phyloP scores from a whole-genome alignment of 2,797 vertebrate species.

The Lepilemur septentrionalis region DNA sequence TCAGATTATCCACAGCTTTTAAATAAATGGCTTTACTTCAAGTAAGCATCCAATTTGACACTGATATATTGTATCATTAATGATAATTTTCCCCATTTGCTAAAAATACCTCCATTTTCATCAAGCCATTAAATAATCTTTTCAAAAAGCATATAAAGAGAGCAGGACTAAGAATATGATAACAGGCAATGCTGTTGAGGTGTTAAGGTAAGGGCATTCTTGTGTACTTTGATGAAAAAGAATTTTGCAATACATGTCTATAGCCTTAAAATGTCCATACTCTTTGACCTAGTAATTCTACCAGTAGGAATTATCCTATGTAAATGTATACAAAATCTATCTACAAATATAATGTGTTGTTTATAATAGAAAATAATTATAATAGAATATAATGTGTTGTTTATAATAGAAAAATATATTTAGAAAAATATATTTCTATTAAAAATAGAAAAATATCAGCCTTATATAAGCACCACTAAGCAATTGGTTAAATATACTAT shows the following conservation, averaged over 20 bases:
- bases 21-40: constrained; percentile 25
- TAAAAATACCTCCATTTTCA: constrained; percentile 60
- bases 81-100: not conserved
- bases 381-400: too few species aligned
- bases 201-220: not conserved
- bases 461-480: not conserved
- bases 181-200: not conserved
- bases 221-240: not conserved
- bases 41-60: constrained; percentile 45
- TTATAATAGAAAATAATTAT: not conserved
- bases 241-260: not conserved
- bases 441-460: not conserved
- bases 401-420: too few species aligned
- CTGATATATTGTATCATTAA: not conserved
- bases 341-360: not conserved
- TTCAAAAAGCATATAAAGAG: not conserved
- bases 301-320: not conserved
- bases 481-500: not conserved
- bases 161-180: not conserved
- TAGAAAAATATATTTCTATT: too few species aligned
- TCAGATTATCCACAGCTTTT: not conserved
- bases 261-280: not conserved
- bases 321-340: constrained; percentile 11
- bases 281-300: not conserved
- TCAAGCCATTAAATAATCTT: constrained; percentile 43